A percentile compares a stretch with the other conserved stretches of the same genome.
Conservation (phyloP, 2,113 vertebrate genomes). For the Lucifuga dentata region DNA sequence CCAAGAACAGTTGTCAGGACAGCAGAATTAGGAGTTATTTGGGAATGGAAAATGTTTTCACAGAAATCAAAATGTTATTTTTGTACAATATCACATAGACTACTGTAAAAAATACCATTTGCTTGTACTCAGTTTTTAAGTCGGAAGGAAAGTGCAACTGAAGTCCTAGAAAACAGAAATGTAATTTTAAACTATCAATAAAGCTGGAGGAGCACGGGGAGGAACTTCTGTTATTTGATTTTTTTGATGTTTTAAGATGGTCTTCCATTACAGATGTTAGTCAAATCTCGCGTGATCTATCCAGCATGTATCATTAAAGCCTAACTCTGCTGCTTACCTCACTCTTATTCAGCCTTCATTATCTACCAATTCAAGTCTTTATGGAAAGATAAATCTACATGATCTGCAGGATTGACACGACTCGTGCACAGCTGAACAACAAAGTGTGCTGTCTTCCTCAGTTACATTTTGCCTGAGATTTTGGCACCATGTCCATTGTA, state of each 20-base stretch:
- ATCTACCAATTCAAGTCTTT: no score
- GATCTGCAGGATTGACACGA: no score
- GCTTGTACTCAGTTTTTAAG: constrained; percentile 99
- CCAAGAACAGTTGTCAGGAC: constrained; percentile 85
- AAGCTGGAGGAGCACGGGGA: constrained; percentile 99
- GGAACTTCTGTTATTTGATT: constrained; percentile 34
- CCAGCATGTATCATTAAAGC: no score
- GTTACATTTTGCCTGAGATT: no score
- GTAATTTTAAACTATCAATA: constrained; percentile 99
- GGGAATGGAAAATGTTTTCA: constrained; percentile 97
- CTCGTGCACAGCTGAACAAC: no score
- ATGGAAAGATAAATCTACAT: no score
- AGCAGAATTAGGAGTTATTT: constrained; percentile 94
- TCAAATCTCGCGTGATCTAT: no score
- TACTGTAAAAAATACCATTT: constrained; percentile 98
- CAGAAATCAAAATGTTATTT: constrained; percentile 99
- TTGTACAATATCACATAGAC: constrained; percentile 99
- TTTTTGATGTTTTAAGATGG: neutral
- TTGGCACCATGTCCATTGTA: no score
- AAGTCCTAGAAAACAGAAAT: constrained; percentile 99
- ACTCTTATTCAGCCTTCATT: no score
- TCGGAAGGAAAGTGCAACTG: constrained; percentile 98
- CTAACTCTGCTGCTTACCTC: no score
- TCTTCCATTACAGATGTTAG: neutral
- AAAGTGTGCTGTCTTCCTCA: no score